Conservation (phyloP, 2,888 invertebrate species). For the Julus scanicus region DNA sequence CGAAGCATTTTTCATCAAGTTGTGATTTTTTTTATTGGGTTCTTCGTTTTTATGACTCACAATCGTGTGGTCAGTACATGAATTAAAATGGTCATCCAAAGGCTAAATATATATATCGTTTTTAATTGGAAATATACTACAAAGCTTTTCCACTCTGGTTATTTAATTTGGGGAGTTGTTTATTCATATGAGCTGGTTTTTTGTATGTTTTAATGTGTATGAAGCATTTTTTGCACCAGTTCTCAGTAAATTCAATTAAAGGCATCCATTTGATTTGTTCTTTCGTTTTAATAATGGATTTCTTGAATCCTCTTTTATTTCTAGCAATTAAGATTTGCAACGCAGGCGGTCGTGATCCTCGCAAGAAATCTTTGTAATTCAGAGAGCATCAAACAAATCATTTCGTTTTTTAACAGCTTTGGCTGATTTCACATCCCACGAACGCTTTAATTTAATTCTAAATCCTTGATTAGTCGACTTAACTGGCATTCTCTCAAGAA, state of each 20-base stretch:
- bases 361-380: conserved; percentile 32
- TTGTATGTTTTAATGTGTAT: not conserved
- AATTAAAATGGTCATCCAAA: no score
- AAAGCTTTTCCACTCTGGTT: no score
- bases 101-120: no score
- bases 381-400: conserved; percentile 45
- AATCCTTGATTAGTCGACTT: conserved; percentile 47
- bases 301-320: conserved; percentile 46
- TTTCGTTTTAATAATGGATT: conserved; percentile 47
- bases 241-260: conserved; percentile 28
- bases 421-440: conserved; percentile 26
- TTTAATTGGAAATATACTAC: no score
- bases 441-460: conserved; percentile 43
- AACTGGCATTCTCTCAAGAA: conserved; percentile 47
- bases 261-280: not conserved
- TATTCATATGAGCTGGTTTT: not conserved
- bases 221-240: not conserved
- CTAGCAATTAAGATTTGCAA: not conserved
- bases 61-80: no score
- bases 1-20: no score
- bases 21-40: no score
- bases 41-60: no score
- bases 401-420: conserved; percentile 44
- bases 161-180: no score
- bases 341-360: conserved; percentile 43